Evolutionary conservation across 2,888 invertebrate species (phyloP).

Genomic region (Volucella zonaria): DNA sequence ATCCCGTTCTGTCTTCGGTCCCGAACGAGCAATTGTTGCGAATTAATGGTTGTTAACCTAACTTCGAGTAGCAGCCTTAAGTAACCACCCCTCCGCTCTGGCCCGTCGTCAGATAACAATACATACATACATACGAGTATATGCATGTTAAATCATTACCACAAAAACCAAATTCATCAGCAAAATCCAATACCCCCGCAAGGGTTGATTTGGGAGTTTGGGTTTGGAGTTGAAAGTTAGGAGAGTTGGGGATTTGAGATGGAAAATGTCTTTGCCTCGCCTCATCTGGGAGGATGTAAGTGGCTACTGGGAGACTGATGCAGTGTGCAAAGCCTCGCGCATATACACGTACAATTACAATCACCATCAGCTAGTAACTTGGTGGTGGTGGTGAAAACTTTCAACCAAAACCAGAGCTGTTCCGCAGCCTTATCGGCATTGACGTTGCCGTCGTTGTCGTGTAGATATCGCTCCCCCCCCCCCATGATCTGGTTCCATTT

Average conservation of each 20-base stretch:
- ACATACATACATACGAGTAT: slow-evolving; percentile 27
- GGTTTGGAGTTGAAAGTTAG: neutral
- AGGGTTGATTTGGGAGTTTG: slow-evolving; percentile 23
- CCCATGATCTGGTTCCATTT: slow-evolving; percentile 31
- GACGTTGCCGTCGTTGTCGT: slow-evolving; percentile 66
- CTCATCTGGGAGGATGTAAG: slow-evolving; percentile 17
- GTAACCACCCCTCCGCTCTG: slow-evolving; percentile 10
- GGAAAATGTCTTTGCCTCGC: slow-evolving; percentile 47
- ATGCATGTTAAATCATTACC: slow-evolving; percentile 74
- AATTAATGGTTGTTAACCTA: slow-evolving; percentile 71
- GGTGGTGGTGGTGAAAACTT: slow-evolving; percentile 55
- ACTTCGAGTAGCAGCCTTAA: slow-evolving; percentile 53
- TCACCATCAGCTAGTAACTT: slow-evolving; percentile 63
- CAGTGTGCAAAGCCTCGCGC: slow-evolving; percentile 55
- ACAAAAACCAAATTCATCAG: slow-evolving; percentile 73
- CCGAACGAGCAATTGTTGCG: slow-evolving; percentile 64
- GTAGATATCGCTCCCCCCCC: slow-evolving; percentile 69
- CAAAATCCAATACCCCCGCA: slow-evolving; percentile 66
- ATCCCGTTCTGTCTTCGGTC: neutral
- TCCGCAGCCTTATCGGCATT: slow-evolving; percentile 12
- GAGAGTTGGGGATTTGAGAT: neutral
- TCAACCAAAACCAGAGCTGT: slow-evolving; percentile 24
- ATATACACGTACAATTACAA: slow-evolving; percentile 68
- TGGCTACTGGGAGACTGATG: slow-evolving; percentile 15
- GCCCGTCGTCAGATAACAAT: slow-evolving; percentile 54